These are phyloP conservation scores for Tachycineta bicolor DNA, from an alignment of 2,113 vertebrate genomes.

Conservation along the genomic window DNA sequence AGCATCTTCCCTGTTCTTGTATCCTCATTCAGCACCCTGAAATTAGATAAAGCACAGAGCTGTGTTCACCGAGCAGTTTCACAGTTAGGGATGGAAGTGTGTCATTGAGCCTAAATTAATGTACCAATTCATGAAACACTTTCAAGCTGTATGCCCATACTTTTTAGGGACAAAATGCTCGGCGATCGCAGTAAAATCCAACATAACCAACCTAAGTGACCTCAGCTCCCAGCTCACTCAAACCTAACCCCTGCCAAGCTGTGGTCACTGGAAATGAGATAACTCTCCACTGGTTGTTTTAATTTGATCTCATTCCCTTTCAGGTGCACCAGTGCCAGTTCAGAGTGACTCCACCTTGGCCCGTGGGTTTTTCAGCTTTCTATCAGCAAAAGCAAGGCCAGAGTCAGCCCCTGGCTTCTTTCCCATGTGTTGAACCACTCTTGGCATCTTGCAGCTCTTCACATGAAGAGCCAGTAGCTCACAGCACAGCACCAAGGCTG, in stretches of 20 bases:
- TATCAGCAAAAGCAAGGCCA: not conserved
- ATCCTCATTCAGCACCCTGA: not conserved
- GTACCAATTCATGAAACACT: conserved; percentile 15
- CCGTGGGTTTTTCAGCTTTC: not conserved
- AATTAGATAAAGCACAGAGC: not conserved
- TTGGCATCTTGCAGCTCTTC: not conserved
- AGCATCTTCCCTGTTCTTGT: not conserved
- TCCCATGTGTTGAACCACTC: rapidly evolving
- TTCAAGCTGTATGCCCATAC: not conserved
- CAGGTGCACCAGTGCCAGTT: not conserved
- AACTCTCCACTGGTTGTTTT: not conserved
- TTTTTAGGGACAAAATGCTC: not conserved
- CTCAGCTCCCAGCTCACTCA: not conserved
- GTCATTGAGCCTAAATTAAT: conserved; percentile 23
- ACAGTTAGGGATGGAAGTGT: not conserved
- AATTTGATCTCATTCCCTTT: not conserved
- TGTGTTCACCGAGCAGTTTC: not conserved
- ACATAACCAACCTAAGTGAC: not conserved
- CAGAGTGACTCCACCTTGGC: not conserved
- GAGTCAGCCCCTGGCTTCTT: not conserved
- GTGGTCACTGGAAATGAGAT: not conserved
- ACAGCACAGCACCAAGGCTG: not conserved
- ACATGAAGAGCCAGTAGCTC: not conserved
- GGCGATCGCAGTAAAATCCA: not conserved
- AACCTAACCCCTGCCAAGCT: not conserved